A percentile compares a stretch with the other conserved stretches of the same genome.
Conservation (phyloP, 2,888 invertebrate species). For the Imbricaverruca yamaguchii region DNA sequence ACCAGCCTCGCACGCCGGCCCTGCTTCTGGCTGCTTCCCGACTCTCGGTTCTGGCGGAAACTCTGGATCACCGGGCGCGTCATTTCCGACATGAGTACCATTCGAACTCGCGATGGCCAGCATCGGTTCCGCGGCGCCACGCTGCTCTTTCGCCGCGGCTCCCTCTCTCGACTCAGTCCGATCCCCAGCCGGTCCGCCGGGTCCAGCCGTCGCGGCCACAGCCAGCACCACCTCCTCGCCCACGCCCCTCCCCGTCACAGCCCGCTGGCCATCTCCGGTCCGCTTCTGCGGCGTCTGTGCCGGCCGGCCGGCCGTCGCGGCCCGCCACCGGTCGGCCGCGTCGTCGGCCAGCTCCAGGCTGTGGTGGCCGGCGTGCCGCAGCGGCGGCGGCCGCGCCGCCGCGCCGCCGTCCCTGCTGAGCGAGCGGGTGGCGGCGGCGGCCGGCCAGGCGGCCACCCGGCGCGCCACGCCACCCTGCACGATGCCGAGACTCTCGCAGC, state of each 20-base stretch:
- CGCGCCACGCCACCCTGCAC: slow-evolving; percentile 12
- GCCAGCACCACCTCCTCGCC: not conserved
- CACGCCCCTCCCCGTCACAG: not conserved
- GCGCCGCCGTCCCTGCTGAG: not conserved
- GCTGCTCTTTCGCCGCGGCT: not conserved
- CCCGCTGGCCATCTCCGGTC: too few species aligned
- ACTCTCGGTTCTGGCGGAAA: too few species aligned
- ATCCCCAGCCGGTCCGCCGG: not conserved
- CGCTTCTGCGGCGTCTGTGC: not conserved
- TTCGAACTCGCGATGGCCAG: too few species aligned
- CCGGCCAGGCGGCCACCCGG: not conserved
- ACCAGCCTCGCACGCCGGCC: not conserved
- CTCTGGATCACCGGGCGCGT: too few species aligned
- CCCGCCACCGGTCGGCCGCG: not conserved
- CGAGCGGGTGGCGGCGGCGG: not conserved
- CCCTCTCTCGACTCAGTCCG: not conserved
- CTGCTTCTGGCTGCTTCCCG: not conserved
- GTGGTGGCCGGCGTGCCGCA: not conserved
- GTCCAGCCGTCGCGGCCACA: not conserved
- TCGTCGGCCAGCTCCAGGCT: not conserved
- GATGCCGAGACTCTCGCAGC: not conserved
- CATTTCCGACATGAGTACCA: too few species aligned
- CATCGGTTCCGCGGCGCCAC: not conserved
- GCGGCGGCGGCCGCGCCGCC: not conserved
- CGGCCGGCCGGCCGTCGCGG: not conserved